Percentiles rank a stretch among this genome's conserved stretches.
phyloP scores from a whole-genome alignment of 1,140 invertebrate genomes.

The Anadara kagoshimensis region DNA sequence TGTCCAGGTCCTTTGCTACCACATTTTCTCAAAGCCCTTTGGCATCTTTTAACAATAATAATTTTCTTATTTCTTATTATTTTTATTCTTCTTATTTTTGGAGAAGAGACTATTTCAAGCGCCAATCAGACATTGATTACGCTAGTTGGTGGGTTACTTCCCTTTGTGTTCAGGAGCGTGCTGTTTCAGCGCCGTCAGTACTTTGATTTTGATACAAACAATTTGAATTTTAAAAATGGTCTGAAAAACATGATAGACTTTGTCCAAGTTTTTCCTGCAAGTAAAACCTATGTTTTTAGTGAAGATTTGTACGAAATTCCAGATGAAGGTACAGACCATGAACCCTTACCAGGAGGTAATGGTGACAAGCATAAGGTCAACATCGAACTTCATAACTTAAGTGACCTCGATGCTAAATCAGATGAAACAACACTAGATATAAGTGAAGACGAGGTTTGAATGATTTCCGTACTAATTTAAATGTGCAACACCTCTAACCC shows the following conservation, averaged over 20 bases:
- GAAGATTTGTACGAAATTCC: too few relatives aligned
- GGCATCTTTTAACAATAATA: constrained; percentile 42
- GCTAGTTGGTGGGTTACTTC: constrained; percentile 54
- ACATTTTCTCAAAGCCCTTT: constrained; percentile 38
- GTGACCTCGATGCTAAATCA: too few relatives aligned
- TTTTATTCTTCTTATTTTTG: constrained; percentile 56
- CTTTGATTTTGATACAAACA: constrained; percentile 41
- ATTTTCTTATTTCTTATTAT: constrained; percentile 56
- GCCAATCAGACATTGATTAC: constrained; percentile 59
- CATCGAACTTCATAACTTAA: too few relatives aligned
- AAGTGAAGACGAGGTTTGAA: too few relatives aligned
- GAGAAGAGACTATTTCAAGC: constrained; percentile 47
- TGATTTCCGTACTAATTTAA: too few relatives aligned
- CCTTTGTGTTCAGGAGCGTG: constrained; percentile 53
- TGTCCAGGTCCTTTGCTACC: constrained; percentile 50
- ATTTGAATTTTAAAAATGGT: constrained; percentile 51
- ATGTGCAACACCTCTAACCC: too few relatives aligned
- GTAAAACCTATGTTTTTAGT: too few relatives aligned
- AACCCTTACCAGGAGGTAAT: too few relatives aligned
- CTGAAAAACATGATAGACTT: constrained; percentile 52
- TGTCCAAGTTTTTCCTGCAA: too few relatives aligned
- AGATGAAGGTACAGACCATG: too few relatives aligned
- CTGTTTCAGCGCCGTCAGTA: constrained; percentile 26
- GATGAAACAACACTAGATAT: too few relatives aligned
- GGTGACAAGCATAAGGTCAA: too few relatives aligned